Percentiles rank a stretch among this genome's conserved stretches.
Evolutionary conservation across 35 echinoderm and acorn worm species (phyloP).

Genomic region (Eucidaris tribuloides): DNA sequence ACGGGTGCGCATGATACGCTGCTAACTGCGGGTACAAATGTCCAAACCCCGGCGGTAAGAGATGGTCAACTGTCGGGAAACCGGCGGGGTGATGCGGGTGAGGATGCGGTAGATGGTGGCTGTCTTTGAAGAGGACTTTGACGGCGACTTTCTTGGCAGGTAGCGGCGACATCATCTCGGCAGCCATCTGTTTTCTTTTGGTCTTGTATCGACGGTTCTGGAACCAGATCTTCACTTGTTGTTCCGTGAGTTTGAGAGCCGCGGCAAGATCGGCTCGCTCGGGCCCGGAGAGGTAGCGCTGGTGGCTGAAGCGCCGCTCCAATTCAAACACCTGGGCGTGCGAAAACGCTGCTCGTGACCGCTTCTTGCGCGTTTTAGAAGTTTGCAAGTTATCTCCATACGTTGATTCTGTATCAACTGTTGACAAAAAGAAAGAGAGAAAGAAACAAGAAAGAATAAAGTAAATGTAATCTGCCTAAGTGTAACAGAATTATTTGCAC

Average conservation of each 20-base stretch:
- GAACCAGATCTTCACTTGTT: conserved; percentile 99
- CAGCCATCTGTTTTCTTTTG: conserved; percentile 92
- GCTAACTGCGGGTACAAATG: conserved; percentile 20
- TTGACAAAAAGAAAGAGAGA: background rate
- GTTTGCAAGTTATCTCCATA: background rate
- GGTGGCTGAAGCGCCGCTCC: conserved; percentile 93
- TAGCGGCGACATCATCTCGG: conserved; percentile 72
- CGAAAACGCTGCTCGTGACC: conserved; percentile 85
- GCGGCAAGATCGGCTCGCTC: conserved; percentile 94
- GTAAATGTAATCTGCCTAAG: background rate
- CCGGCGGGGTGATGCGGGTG: background rate
- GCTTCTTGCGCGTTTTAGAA: conserved; percentile 81
- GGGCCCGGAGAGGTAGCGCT: conserved; percentile 96
- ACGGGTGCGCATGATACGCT: conserved; percentile 1
- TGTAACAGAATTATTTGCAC: background rate
- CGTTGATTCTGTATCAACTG: background rate
- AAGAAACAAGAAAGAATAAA: background rate
- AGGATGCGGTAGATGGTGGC: conserved; percentile 17
- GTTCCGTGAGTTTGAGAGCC: conserved; percentile 94
- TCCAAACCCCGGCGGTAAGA: background rate
- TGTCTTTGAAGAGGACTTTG: conserved; percentile 91
- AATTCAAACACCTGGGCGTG: conserved; percentile 96
- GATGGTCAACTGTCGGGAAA: background rate
- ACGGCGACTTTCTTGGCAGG: conserved; percentile 97
- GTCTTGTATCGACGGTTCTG: conserved; percentile 98